Conservation (phyloP, 1,140 invertebrate genomes). For the Oppia nitens region DNA sequence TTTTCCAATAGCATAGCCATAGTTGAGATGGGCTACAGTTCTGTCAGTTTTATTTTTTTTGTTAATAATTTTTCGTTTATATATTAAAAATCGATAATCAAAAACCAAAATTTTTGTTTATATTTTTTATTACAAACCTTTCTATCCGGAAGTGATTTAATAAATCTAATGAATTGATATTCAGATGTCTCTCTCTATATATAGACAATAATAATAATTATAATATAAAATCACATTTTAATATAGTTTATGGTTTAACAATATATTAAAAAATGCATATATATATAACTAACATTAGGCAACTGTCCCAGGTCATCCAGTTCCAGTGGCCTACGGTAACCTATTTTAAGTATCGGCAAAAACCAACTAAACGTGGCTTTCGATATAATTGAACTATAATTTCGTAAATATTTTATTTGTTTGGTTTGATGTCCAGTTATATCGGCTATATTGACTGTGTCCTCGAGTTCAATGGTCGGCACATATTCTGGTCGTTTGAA, state of each 20-base stretch:
- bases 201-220: not conserved
- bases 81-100: no score
- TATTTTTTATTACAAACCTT: not conserved
- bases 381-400: constrained; percentile 43
- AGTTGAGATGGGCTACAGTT: constrained; percentile 24
- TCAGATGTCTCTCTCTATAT: not conserved
- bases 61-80: no score
- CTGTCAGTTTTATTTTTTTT: no score
- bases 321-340: constrained; percentile 46
- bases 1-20: constrained; percentile 48
- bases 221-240: constrained; percentile 2
- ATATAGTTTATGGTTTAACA: no score
- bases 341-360: constrained; percentile 42
- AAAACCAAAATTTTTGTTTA: no score
- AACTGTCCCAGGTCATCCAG: constrained; percentile 38
- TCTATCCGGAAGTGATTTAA: not conserved
- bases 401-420: constrained; percentile 32
- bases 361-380: constrained; percentile 61
- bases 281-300: not conserved
- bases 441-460: no score
- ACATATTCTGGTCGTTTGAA: no score
- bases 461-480: no score
- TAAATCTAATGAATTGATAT: not conserved
- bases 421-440: no score
- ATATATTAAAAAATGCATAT: not conserved